Evolutionary conservation across 2,888 invertebrate species (phyloP).

Genomic region (Ctena decussata): DNA sequence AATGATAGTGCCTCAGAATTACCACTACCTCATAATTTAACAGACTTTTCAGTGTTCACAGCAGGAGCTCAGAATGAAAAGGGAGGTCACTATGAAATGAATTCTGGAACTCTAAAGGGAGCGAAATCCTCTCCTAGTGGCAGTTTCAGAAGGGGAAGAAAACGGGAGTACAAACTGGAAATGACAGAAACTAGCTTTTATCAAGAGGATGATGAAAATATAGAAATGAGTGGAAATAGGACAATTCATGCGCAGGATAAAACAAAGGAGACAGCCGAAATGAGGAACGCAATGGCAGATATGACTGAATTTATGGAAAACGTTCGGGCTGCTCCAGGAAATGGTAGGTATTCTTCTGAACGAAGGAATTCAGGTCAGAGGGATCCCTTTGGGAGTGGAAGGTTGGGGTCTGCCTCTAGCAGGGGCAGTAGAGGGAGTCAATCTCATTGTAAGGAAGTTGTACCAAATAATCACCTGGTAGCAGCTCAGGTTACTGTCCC

Average conservation of each 20-base stretch:
- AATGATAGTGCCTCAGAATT: conserved; percentile 66
- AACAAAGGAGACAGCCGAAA: conserved; percentile 54
- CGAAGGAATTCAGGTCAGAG: conserved; percentile 48
- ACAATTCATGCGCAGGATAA: conserved; percentile 54
- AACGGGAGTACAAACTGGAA: conserved; percentile 66
- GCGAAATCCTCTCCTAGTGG: conserved; percentile 65
- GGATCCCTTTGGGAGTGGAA: conserved; percentile 51
- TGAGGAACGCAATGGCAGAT: conserved; percentile 36
- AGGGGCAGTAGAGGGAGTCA: conserved; percentile 54
- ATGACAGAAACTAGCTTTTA: conserved; percentile 70
- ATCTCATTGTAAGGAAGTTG: conserved; percentile 23
- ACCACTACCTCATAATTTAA: conserved; percentile 61
- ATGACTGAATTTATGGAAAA: conserved; percentile 58
- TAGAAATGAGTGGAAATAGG: conserved; percentile 60
- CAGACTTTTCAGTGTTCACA: conserved; percentile 79
- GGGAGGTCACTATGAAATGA: conserved; percentile 43
- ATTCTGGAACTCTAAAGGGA: conserved; percentile 58
- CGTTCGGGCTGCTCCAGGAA: conserved; percentile 39
- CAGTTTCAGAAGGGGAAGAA: conserved; percentile 57
- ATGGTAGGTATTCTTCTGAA: conserved; percentile 21
- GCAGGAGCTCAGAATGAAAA: conserved; percentile 53
- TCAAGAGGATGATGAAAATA: conserved; percentile 67
- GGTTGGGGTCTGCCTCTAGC: conserved; percentile 62
- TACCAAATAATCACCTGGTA: neutral
- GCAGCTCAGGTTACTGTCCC: neutral